A percentile compares a stretch with the other conserved stretches of the same genome.
These are phyloP conservation scores for Megamerina dolium DNA, from an alignment of 2,888 invertebrate species.

Conservation along the genomic window DNA sequence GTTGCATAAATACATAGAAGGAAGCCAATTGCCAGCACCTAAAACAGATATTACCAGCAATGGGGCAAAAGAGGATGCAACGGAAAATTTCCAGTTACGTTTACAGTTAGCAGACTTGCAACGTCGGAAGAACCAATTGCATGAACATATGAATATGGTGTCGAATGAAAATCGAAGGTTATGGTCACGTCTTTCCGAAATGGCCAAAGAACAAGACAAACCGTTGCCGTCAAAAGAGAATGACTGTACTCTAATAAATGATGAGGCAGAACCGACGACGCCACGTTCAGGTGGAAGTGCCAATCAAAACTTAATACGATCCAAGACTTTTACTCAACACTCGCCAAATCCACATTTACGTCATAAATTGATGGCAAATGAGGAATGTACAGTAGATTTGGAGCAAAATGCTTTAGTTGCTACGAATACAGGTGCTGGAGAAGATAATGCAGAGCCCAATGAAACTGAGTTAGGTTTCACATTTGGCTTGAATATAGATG, in stretches of 20 bases:
- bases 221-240: slow-evolving; percentile 11
- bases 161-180: slow-evolving; percentile 74
- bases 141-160: slow-evolving; percentile 74
- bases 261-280: slow-evolving; percentile 16
- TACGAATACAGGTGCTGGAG: slow-evolving; percentile 24
- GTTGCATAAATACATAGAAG: slow-evolving; percentile 49
- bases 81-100: slow-evolving; percentile 53
- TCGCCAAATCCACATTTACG: slow-evolving; percentile 55
- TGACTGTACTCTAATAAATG: slow-evolving; percentile 9
- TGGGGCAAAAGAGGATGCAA: slow-evolving; percentile 43
- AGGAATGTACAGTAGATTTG: slow-evolving; percentile 51
- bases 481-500: slow-evolving; percentile 37
- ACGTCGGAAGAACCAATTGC: slow-evolving; percentile 69
- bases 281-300: slow-evolving; percentile 17
- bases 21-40: slow-evolving; percentile 25
- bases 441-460: slow-evolving; percentile 14
- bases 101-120: slow-evolving; percentile 63
- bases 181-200: slow-evolving; percentile 65
- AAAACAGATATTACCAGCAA: slow-evolving; percentile 5
- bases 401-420: slow-evolving; percentile 63
- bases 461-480: slow-evolving; percentile 38
- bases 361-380: slow-evolving; percentile 48
- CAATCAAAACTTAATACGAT: slow-evolving; percentile 51
- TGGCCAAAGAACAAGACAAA: slow-evolving; percentile 54
- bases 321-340: slow-evolving; percentile 65